Conservation (phyloP, 2,113 vertebrate species). For the Fregetta grallaria region DNA sequence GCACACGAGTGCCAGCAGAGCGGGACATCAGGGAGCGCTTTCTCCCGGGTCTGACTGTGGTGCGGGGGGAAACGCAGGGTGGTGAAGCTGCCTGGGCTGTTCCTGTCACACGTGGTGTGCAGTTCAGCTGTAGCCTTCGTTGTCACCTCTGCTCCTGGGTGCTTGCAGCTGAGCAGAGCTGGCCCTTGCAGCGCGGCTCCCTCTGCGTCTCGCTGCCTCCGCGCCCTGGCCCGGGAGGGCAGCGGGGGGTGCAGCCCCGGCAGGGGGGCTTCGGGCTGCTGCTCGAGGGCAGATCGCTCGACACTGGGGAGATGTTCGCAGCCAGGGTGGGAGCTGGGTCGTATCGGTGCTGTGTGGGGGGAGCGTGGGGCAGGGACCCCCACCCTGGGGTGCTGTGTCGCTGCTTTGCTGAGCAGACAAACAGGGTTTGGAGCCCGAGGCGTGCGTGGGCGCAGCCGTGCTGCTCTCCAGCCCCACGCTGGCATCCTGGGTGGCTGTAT, state of each 20-base stretch:
- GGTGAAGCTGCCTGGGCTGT: neutral
- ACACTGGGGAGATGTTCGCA: accelerated
- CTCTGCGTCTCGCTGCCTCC: neutral
- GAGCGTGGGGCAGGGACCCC: neutral
- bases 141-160: neutral
- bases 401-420: neutral
- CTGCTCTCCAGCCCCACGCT: neutral
- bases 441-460: accelerated
- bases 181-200: neutral
- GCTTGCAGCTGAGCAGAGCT: neutral
- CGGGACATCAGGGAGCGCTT: accelerated
- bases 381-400: accelerated
- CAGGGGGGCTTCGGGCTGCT: neutral
- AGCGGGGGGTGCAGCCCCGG: neutral
- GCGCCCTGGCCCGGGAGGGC: neutral
- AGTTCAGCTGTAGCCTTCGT: neutral
- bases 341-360: neutral
- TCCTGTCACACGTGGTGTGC: accelerated
- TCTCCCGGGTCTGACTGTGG: neutral
- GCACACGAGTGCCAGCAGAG: accelerated
- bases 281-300: neutral
- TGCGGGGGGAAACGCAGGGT: accelerated
- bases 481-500: accelerated
- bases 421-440: neutral
- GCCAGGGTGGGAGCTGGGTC: neutral